These are phyloP conservation scores for Montipora sp. DNA, from an alignment of 64 coral and sea anemone genomes.

Conservation along the genomic window DNA sequence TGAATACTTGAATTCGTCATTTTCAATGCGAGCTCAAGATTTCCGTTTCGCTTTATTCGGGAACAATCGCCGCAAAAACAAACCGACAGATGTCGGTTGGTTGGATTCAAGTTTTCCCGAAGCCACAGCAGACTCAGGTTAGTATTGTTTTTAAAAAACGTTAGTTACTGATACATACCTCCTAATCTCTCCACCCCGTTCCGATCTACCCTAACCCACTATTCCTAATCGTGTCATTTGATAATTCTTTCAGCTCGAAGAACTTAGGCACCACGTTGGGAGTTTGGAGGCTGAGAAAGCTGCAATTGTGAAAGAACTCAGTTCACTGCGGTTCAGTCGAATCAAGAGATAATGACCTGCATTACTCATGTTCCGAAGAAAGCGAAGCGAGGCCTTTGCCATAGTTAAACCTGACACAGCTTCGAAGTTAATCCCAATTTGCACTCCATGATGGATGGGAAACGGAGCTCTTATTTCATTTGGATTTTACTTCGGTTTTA, in stretches of 20 bases:
- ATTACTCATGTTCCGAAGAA: background rate
- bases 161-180: too few relatives aligned
- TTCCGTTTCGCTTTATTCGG: background rate
- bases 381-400: background rate
- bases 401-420: background rate
- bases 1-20: too few relatives aligned
- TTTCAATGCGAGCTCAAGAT: background rate
- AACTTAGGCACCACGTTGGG: constrained; percentile 77
- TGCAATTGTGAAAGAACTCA: constrained; percentile 79
- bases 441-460: too few relatives aligned
- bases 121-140: too few relatives aligned
- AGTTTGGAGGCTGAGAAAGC: constrained; percentile 93
- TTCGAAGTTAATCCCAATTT: background rate
- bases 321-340: constrained; percentile 30
- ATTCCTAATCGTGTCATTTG: background rate
- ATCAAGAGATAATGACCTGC: background rate
- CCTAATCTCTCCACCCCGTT: too few relatives aligned
- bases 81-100: too few relatives aligned
- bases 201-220: background rate
- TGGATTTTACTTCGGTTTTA: too few relatives aligned
- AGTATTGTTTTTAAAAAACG: too few relatives aligned
- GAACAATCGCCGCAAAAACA: too few relatives aligned
- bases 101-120: too few relatives aligned
- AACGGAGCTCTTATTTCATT: too few relatives aligned
- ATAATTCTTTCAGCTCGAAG: constrained; percentile 63